A percentile compares a stretch with the other conserved stretches of the same genome.
These are phyloP conservation scores for Julus scandinavius DNA, from an alignment of 2,888 invertebrate genomes.

Conservation along the genomic window DNA sequence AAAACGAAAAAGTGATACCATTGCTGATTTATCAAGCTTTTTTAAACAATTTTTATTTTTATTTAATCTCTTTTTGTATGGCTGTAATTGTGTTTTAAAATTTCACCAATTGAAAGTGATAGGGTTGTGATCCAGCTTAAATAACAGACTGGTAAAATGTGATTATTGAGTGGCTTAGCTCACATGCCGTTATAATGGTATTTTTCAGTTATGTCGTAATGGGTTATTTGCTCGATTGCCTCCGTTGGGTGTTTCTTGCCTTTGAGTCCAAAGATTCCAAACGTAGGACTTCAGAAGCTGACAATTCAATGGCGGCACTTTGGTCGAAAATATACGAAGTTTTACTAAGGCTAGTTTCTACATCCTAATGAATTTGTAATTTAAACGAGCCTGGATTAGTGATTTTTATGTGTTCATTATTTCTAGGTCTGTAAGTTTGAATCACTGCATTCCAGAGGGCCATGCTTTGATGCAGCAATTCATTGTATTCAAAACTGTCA, in stretches of 20 bases:
- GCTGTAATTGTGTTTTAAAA: no score
- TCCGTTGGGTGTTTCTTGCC: not conserved
- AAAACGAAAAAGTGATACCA: no score
- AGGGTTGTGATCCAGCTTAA: no score
- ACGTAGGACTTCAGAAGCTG: not conserved
- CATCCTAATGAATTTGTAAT: not conserved
- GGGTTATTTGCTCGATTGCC: not conserved
- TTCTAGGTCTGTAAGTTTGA: conserved; percentile 10
- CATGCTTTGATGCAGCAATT: conserved; percentile 13
- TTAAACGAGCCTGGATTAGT: not conserved
- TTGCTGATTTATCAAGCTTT: no score
- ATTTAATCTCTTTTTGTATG: no score
- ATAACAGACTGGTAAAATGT: not conserved
- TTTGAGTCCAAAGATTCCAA: not conserved
- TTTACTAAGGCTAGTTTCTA: not conserved
- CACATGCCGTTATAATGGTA: not conserved
- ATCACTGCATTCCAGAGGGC: conserved; percentile 40
- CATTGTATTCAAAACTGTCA: not conserved
- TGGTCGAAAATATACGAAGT: conserved; percentile 5
- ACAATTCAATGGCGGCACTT: not conserved
- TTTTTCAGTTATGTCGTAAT: conserved; percentile 35
- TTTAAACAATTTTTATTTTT: no score
- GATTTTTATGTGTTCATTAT: not conserved
- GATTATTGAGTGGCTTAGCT: not conserved
- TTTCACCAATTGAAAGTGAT: no score